Base-by-base conservation (phyloP, 2,888 invertebrate species). In the Thelaira solivaga region DNA sequence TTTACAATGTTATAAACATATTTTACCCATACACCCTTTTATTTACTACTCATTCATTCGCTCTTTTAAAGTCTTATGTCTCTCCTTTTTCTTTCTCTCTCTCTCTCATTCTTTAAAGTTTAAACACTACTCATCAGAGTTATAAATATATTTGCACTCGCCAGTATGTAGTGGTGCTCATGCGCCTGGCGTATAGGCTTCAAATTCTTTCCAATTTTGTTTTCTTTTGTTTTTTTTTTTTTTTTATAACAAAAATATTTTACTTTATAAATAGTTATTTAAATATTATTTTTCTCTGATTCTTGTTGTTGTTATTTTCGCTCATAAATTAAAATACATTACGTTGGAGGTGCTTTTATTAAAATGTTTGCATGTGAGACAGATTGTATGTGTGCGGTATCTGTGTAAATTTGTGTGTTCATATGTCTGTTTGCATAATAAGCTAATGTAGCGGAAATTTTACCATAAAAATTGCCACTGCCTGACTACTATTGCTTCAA, bases 381-480 rank as follows among this genome's bases (percentile, higher is more conserved):
- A 8, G 10, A 13, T 8, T 62, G 8, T 26, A 20, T 18, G 20
- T 51, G 13, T 18, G 16, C 5, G 6, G 4, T 5, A 13, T n/a
- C 4, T 34, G 22, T 24, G 6, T 39, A 16, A 13, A 4, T 34
- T 4, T 13, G 1, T 24, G n/a, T 16, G 59, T 47, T 34, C 29
- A 20, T n/a, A 13, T 31, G 16, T 11, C 3, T 62, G 31, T 26
- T 18, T 51, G 11, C 49, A 24, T 85, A 84, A 86, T 86, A 85
- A 86, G 83, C 84, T 85, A 83, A 81, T 83, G 82, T 82, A 78
- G 82, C 81, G 81, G 79, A 82, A 83, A 71, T 64, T 64, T 45
- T 64, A 41, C 51, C 76, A 76, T 76, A 59, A 75, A 74, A 64
- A 55, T 39, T 59, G 20, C 49, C 31, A 51, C 49, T 29, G 59